Conservation (phyloP, 2,888 invertebrate genomes). For the Arge pagana region DNA sequence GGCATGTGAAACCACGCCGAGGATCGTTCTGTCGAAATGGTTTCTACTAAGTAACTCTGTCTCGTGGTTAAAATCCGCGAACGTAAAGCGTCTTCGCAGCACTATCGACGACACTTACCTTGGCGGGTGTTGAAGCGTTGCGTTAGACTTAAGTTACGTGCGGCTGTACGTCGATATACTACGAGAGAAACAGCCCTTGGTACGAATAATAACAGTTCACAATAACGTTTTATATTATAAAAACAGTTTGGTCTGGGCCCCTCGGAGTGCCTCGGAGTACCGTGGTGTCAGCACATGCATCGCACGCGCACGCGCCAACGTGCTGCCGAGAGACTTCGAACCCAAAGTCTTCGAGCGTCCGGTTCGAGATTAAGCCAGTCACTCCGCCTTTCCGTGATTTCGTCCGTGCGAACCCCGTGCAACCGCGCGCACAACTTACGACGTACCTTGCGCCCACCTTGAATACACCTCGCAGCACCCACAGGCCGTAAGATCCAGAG, state of each 20-base stretch:
- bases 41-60: no score
- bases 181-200: conserved; percentile 29
- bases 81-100: no score
- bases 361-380: conserved; percentile 12
- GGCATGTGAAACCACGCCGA: conserved; percentile 20
- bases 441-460: no score
- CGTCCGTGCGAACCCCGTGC: neutral
- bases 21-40: conserved; percentile 9
- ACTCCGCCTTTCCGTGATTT: no score
- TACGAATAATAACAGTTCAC: conserved; percentile 40
- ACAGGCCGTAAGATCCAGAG: no score
- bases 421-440: no score
- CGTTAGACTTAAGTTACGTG: conserved; percentile 18
- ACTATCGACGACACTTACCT: conserved; percentile 19
- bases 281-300: conserved; percentile 41
- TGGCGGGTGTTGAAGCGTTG: conserved; percentile 8
- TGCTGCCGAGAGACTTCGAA: conserved; percentile 6
- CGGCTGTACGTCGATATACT: conserved; percentile 8
- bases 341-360: conserved; percentile 1
- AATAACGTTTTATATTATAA: conserved; percentile 47
- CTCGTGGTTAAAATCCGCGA: no score
- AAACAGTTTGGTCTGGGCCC: conserved; percentile 45
- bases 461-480: no score
- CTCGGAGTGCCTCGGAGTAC: conserved; percentile 47
- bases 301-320: conserved; percentile 26